Base-by-base conservation (phyloP, 1,140 invertebrate species). In the Wiebesia pumilae region DNA sequence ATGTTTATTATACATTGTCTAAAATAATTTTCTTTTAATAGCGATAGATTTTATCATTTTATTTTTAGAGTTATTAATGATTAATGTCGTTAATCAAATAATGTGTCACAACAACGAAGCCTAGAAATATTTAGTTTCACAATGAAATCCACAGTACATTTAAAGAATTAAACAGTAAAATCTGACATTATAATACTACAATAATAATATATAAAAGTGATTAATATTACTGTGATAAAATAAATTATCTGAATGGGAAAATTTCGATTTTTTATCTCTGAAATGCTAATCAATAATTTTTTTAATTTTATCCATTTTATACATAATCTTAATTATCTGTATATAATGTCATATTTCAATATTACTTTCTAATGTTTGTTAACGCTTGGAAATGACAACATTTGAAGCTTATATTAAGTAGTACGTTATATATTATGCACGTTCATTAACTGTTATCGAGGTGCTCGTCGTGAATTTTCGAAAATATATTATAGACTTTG, bases 401-500 rank as follows among this genome's bases (percentile, higher is more conserved):
- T 58, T 81, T 81, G 51, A 79, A 85, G 9, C 67, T 81, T 69
- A 85, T 30, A 80, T 54, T 10, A 79, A 78, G 38, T 65, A 51
- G n/a, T 73, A 71, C 19, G 38, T 82, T 21, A 78, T 67, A n/a
- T 67, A 35, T 67, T 67, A 40, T 9, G 43, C 65, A 24, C 83
- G 54, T 30, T 79, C 16, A 67, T 78, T 51, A n/a, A 6, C 51
- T 43, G 73, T 81, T n/a, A 10, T 38, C 24, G 9, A 30, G 21
- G 43, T 71, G 43, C 75, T 85, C 35, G 40, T 84, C 24, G 51
- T 67, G 27, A n/a, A 75, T 75, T 86, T 78, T 86, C 47, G 79
- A 86, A 82, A 86, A 86, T 83, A 86, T 79, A 83, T 85, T 71
- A 19, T 83, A 43, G 38, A 75, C 40, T 81, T 81, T 65, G 58